Conservation (phyloP, 2,888 invertebrate species). For the Serripes groenlandicus region DNA sequence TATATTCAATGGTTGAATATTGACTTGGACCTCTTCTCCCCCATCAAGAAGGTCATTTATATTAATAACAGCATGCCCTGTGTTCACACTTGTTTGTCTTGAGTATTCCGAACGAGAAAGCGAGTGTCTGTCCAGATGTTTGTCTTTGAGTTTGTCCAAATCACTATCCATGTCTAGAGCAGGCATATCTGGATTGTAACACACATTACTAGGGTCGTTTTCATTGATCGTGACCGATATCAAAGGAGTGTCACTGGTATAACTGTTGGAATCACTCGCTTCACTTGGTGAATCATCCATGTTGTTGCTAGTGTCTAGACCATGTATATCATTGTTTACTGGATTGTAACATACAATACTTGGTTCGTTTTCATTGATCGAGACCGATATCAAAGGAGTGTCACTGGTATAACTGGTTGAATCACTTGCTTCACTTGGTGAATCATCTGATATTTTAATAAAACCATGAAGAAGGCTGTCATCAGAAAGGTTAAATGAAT, state of each 20-base stretch:
- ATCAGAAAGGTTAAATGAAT: not conserved
- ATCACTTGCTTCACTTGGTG: slow-evolving; percentile 18
- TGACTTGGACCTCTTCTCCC: slow-evolving; percentile 12
- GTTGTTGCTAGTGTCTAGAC: too few relatives aligned
- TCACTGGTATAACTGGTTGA: slow-evolving; percentile 39
- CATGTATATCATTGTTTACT: not conserved
- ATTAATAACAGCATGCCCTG: slow-evolving; percentile 9
- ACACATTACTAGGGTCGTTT: too few relatives aligned
- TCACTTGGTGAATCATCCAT: slow-evolving; percentile 1
- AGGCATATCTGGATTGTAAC: too few relatives aligned
- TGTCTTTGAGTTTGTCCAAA: not conserved
- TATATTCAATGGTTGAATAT: slow-evolving; percentile 36
- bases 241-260: slow-evolving; percentile 40
- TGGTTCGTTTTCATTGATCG: not conserved
- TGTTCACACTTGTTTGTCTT: not conserved
- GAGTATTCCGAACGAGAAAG: not conserved
- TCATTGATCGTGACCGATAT: too few relatives aligned
- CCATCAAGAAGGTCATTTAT: not conserved
- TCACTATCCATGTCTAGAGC: not conserved
- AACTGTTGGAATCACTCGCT: slow-evolving; percentile 23
- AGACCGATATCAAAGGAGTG: slow-evolving; percentile 19
- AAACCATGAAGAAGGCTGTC: not conserved
- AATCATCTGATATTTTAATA: not conserved
- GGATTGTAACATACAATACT: not conserved
- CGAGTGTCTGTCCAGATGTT: not conserved